Evolutionary conservation across 1,140 invertebrate species (phyloP).

Genomic region (Drosophila kikkawai): DNA sequence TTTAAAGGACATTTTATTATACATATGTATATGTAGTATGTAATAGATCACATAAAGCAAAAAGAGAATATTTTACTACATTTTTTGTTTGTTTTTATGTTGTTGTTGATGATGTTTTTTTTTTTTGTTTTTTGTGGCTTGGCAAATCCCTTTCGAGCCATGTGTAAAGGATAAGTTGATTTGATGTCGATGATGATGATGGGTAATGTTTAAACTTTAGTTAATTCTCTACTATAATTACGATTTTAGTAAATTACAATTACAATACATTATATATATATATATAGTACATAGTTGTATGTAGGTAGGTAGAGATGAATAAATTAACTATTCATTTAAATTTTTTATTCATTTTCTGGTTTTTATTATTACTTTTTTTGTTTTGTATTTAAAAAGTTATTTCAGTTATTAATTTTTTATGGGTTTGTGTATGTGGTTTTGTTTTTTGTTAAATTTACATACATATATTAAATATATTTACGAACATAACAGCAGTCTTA

Average conservation of each 20-base stretch:
- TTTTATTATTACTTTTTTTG: conserved; percentile 46
- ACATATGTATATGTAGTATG: conserved; percentile 73
- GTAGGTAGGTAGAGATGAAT: conserved; percentile 68
- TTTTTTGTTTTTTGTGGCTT: conserved; percentile 23
- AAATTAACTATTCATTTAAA: conserved; percentile 59
- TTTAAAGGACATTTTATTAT: conserved; percentile 78
- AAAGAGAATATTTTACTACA: conserved; percentile 84
- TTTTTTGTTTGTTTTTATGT: conserved; percentile 54
- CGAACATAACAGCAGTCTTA: conserved; percentile 85
- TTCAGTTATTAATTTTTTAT: conserved; percentile 38
- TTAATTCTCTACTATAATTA: conserved; percentile 75
- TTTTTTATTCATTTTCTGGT: conserved; percentile 51
- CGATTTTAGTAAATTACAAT: conserved; percentile 67
- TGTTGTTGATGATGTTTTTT: conserved; percentile 49
- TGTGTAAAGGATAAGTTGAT: conserved; percentile 21
- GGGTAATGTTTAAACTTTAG: conserved; percentile 51
- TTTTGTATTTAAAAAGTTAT: conserved; percentile 43
- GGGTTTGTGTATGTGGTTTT: conserved; percentile 37
- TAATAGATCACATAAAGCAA: conserved; percentile 84
- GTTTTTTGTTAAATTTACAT: conserved; percentile 76
- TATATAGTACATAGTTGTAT: conserved; percentile 55
- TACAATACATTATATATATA: conserved; percentile 63
- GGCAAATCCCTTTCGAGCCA: conserved; percentile 38
- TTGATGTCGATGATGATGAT: conserved; percentile 38
- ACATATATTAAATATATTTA: conserved; percentile 84